Conservation (phyloP, 1,140 invertebrate genomes). For the Sesamia nonagrioides region DNA sequence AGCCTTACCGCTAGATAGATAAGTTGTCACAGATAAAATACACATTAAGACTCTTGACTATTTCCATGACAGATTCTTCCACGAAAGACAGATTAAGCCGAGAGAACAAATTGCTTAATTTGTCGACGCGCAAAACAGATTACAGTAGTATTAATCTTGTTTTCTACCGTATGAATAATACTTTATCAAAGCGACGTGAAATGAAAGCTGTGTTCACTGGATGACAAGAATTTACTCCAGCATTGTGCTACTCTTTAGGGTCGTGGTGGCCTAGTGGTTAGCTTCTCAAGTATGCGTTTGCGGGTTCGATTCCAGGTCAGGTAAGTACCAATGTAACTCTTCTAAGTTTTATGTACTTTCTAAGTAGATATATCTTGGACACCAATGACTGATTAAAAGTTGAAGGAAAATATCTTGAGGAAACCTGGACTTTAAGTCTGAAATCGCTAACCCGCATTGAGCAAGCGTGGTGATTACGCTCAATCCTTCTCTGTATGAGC, state of each 20-base stretch:
- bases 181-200: conserved; percentile 23
- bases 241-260: not conserved
- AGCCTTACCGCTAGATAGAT: too few species aligned
- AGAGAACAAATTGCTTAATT: conserved; percentile 29
- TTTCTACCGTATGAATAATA: conserved; percentile 31
- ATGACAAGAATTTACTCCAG: not conserved
- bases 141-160: conserved; percentile 36
- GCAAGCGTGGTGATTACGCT: too few species aligned
- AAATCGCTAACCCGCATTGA: too few species aligned
- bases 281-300: not conserved
- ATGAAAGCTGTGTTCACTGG: not conserved
- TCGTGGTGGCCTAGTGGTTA: not conserved
- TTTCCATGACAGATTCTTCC: conserved; percentile 4
- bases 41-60: not conserved
- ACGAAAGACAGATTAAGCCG: conserved; percentile 26
- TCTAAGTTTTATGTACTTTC: too few species aligned
- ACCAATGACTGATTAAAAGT: too few species aligned
- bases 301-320: too few species aligned
- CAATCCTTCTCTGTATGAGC: too few species aligned
- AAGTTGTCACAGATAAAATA: not conserved
- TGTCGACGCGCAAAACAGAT: conserved; percentile 13
- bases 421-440: too few species aligned
- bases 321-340: too few species aligned
- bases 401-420: too few species aligned
- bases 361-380: too few species aligned